A percentile compares a stretch with the other conserved stretches of the same genome.
These are phyloP conservation scores for Onthophagus taurus DNA, from an alignment of 1,140 invertebrate genomes.

Conservation along the genomic window DNA sequence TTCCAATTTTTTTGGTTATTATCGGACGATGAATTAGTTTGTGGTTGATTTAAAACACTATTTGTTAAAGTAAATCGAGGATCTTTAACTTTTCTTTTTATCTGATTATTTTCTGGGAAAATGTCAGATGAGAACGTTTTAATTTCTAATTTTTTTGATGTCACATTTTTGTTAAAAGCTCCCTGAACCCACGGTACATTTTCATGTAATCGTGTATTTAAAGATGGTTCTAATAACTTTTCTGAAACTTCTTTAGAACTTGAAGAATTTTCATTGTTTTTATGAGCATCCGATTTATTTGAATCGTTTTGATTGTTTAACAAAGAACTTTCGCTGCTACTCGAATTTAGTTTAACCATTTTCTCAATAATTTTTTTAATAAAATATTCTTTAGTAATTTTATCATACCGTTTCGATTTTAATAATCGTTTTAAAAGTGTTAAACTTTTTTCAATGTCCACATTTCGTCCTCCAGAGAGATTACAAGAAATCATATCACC, in stretches of 20 bases:
- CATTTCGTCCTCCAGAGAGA: constrained; percentile 14
- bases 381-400: constrained; percentile 28
- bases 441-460: constrained; percentile 24
- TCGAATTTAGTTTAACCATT: constrained; percentile 23
- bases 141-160: constrained; percentile 8
- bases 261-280: background rate
- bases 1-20: constrained; percentile 24
- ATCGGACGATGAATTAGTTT: too few relatives aligned
- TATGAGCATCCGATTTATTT: background rate
- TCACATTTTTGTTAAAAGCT: background rate
- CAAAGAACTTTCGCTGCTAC: constrained; percentile 14
- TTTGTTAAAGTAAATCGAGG: constrained; percentile 2
- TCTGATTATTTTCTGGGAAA: background rate
- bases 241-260: background rate
- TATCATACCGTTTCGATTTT: constrained; percentile 30
- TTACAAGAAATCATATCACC: constrained; percentile 16
- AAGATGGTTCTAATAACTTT: background rate
- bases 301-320: background rate
- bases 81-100: constrained; percentile 7
- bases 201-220: background rate
- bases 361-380: constrained; percentile 29
- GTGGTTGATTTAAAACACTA: background rate
- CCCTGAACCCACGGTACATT: constrained; percentile 4
- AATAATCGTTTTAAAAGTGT: constrained; percentile 26
- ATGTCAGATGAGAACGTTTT: constrained; percentile 11